These are phyloP conservation scores for Ciconia boyciana DNA, from an alignment of 2,113 vertebrate species.

Conservation along the genomic window DNA sequence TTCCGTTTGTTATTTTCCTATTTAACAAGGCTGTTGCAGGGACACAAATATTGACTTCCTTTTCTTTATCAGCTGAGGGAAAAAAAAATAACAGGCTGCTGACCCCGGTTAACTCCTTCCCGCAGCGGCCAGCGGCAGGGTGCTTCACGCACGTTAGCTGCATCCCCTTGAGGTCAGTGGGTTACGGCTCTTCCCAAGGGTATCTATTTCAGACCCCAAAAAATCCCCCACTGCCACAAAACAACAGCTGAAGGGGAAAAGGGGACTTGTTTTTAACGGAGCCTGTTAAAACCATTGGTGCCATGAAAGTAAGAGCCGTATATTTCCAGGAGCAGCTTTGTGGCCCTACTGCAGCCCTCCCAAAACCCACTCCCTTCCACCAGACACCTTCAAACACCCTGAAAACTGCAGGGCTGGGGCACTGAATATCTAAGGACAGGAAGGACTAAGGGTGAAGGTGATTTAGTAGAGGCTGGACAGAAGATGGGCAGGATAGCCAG, in stretches of 20 bases:
- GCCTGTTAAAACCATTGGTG: not conserved
- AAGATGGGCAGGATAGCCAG: not conserved
- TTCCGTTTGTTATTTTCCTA: conserved; percentile 1
- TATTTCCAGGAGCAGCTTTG: not conserved
- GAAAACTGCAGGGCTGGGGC: not conserved
- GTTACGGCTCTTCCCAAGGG: not conserved
- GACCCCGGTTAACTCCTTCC: not conserved
- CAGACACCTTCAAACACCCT: not conserved
- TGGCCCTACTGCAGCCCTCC: not conserved
- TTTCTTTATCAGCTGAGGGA: not conserved
- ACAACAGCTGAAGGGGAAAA: not conserved
- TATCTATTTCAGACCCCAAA: not conserved
- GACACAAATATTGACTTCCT: conserved; percentile 17
- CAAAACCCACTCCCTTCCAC: not conserved
- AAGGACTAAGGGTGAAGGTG: not conserved
- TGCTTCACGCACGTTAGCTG: not conserved
- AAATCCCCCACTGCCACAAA: not conserved
- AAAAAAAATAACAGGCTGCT: not conserved
- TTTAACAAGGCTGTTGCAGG: not conserved
- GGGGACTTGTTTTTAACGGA: not conserved
- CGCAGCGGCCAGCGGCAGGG: not conserved
- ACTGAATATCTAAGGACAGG: not conserved
- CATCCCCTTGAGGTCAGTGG: not conserved
- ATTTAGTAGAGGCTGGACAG: not conserved
- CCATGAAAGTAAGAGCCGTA: accelerated